phyloP scores from a whole-genome alignment of 2,797 vertebrate species.

The Tragelaphus eurycerus region DNA sequence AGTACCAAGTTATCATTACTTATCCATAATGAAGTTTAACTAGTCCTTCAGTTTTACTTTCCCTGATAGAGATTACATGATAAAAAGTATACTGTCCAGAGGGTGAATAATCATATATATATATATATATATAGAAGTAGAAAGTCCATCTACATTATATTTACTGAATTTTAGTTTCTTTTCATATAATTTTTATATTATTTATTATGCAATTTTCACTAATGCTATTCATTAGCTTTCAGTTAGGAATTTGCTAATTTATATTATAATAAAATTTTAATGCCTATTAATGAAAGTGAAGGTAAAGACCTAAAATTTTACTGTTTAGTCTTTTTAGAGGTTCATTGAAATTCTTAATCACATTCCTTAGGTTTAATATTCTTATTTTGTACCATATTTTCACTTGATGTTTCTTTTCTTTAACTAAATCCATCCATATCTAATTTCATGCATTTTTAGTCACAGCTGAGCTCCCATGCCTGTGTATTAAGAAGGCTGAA shows the following conservation, averaged over 20 bases:
- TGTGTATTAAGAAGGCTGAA: slow-evolving; percentile 47
- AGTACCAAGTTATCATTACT: background rate
- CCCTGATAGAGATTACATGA: background rate
- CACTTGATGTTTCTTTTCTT: slow-evolving; percentile 50
- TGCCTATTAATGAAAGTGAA: background rate
- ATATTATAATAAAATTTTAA: background rate
- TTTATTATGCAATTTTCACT: background rate
- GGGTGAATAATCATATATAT: background rate
- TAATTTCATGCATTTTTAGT: slow-evolving; percentile 71
- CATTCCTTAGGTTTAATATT: background rate
- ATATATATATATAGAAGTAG: background rate
- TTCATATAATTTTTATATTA: background rate
- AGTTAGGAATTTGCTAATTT: background rate
- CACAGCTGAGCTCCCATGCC: slow-evolving; percentile 18
- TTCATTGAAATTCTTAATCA: background rate
- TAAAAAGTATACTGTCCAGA: background rate
- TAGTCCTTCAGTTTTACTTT: background rate
- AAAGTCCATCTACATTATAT: background rate
- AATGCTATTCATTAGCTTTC: background rate
- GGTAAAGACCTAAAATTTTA: background rate
- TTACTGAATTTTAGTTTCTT: slow-evolving; percentile 5
- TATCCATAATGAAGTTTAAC: background rate
- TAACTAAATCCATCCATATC: slow-evolving; percentile 44
- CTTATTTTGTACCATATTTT: slow-evolving; percentile 41
- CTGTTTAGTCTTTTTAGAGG: background rate